A percentile compares a stretch with the other conserved stretches of the same genome.
These are phyloP conservation scores for Otis tarda DNA, from an alignment of 2,113 vertebrate species.

Conservation along the genomic window DNA sequence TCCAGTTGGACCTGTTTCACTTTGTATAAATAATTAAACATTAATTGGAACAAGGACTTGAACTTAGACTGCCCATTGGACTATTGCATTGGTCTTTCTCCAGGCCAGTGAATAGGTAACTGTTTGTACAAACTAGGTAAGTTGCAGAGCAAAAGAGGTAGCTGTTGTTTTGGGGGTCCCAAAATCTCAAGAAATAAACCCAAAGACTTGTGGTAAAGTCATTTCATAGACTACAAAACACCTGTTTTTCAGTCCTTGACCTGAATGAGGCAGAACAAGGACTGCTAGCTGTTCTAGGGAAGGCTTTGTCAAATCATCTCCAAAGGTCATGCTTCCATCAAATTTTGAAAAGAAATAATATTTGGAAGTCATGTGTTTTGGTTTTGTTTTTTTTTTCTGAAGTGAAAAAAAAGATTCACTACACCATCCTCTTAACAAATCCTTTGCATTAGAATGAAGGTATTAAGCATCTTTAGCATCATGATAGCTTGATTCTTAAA, in stretches of 20 bases:
- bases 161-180: background rate
- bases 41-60: conserved; percentile 3
- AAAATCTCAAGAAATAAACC: background rate
- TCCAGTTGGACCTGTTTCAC: background rate
- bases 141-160: background rate
- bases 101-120: background rate
- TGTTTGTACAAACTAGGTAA: background rate
- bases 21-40: conserved; percentile 39
- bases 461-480: background rate
- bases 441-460: background rate
- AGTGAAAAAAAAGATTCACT: background rate
- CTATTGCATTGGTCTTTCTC: background rate
- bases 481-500: background rate
- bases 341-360: background rate
- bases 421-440: background rate
- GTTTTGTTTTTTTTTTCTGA: background rate
- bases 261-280: background rate
- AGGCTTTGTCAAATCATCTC: background rate
- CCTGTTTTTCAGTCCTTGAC: background rate
- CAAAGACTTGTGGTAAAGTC: background rate
- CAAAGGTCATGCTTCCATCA: background rate
- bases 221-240: background rate
- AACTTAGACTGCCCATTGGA: background rate
- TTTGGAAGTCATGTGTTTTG: background rate
- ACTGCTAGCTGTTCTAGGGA: background rate